Percentiles rank a stretch among this genome's conserved stretches.
Evolutionary conservation across 1,140 invertebrate species (phyloP).

Genomic region (Eubasilissa regina): DNA sequence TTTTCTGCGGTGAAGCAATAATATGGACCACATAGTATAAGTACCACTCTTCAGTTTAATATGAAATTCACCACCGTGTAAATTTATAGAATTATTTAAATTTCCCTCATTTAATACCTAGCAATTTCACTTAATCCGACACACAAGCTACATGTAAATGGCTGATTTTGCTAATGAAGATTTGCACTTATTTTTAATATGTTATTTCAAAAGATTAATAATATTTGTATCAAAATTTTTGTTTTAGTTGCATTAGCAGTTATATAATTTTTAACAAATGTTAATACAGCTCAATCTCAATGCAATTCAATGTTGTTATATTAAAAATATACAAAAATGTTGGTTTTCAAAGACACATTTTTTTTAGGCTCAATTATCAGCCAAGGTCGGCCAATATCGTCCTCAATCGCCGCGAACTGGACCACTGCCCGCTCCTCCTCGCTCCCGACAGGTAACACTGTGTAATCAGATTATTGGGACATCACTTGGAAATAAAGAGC

Average conservation of each 20-base stretch:
- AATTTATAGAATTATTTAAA: too few species aligned
- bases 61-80: too few species aligned
- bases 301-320: background rate
- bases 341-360: background rate
- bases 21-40: too few species aligned
- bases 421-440: conserved; percentile 71
- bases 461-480: background rate
- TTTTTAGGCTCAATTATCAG: conserved; percentile 76
- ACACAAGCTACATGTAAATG: conserved; percentile 13
- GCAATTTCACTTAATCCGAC: background rate
- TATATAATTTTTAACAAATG: too few species aligned
- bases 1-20: too few species aligned
- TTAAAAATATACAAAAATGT: background rate
- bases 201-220: background rate
- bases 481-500: background rate
- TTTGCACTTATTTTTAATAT: conserved; percentile 8
- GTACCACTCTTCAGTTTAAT: too few species aligned
- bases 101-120: background rate
- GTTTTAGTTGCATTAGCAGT: too few species aligned
- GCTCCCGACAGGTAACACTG: conserved; percentile 65
- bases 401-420: conserved; percentile 75
- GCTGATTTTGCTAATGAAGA: background rate
- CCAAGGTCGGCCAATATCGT: conserved; percentile 77
- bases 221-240: background rate
- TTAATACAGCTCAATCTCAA: too few species aligned